These are phyloP conservation scores for Xiphophorus maculatus DNA, from an alignment of 2,113 vertebrate species.

Conservation along the genomic window DNA sequence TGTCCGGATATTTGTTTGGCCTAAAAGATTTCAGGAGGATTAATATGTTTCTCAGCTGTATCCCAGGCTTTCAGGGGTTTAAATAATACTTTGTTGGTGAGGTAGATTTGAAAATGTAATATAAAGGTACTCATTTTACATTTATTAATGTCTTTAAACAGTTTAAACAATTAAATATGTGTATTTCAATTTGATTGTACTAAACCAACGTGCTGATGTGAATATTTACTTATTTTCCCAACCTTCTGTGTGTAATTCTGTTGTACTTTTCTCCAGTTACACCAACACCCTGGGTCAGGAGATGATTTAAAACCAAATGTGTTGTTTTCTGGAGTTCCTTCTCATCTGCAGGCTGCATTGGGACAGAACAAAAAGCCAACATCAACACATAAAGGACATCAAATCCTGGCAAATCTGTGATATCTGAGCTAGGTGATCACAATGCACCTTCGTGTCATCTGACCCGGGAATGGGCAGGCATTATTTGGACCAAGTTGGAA, in stretches of 20 bases:
- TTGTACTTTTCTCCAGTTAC: constrained; percentile 11
- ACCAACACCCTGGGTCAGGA: constrained; percentile 44
- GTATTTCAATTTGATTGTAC: background rate
- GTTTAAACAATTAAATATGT: background rate
- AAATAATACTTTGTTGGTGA: background rate
- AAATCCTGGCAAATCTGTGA: constrained; percentile 62
- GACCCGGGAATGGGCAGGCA: constrained; percentile 46
- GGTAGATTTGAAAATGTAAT: background rate
- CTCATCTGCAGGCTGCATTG: constrained; percentile 71
- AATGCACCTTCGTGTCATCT: constrained; percentile 53
- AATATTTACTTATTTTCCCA: constrained; percentile 22
- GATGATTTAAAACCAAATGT: constrained; percentile 63
- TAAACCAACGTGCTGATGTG: constrained; percentile 3
- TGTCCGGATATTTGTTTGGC: constrained; percentile 25
- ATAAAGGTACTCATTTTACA: background rate
- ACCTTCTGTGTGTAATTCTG: constrained; percentile 30
- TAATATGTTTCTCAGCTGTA: constrained; percentile 28
- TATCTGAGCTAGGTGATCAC: constrained; percentile 64
- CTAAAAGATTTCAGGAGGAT: constrained; percentile 17
- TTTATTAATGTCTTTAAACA: constrained; percentile 2
- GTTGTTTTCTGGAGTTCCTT: constrained; percentile 50
- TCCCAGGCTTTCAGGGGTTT: constrained; percentile 16
- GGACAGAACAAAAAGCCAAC: constrained; percentile 60
- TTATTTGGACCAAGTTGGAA: constrained; percentile 35
- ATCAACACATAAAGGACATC: constrained; percentile 70